Conservation (phyloP, 1,140 invertebrate species). For the Aphidius ervi region DNA sequence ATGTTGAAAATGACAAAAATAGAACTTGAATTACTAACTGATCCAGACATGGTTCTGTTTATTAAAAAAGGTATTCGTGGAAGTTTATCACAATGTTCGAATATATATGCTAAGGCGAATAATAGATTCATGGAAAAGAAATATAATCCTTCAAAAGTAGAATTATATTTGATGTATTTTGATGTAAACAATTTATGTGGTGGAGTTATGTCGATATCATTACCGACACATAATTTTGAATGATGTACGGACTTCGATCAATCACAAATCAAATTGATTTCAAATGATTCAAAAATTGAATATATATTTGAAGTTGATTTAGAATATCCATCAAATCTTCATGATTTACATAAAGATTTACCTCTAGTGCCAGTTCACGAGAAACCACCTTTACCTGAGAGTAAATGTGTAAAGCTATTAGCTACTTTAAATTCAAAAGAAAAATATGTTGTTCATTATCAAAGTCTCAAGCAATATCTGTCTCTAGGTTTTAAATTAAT, state of each 20-base stretch:
- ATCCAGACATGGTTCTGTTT: conserved; percentile 28
- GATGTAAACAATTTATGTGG: conserved; percentile 60
- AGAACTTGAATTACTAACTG: too few relatives aligned
- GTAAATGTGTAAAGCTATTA: too few relatives aligned
- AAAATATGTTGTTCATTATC: too few relatives aligned
- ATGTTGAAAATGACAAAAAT: too few relatives aligned
- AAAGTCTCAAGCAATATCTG: conserved; percentile 7
- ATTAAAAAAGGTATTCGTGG: conserved; percentile 44
- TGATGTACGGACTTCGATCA: conserved; percentile 30
- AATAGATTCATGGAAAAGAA: conserved; percentile 43
- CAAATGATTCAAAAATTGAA: conserved; percentile 22
- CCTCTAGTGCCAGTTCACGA: conserved; percentile 32
- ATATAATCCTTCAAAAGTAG: not conserved
- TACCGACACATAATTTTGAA: conserved; percentile 48
- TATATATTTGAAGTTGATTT: conserved; percentile 4
- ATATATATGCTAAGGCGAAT: conserved; percentile 46
- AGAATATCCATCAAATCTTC: conserved; percentile 40
- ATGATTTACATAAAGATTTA: conserved; percentile 51
- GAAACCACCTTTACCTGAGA: not conserved
- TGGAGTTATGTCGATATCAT: conserved; percentile 46
- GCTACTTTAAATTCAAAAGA: too few relatives aligned
- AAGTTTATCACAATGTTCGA: conserved; percentile 38
- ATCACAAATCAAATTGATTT: conserved; percentile 14
- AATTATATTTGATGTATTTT: conserved; percentile 47
- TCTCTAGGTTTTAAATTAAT: conserved; percentile 3